Conservation (phyloP, 2,113 vertebrate genomes). For the Crotalus horridus region DNA sequence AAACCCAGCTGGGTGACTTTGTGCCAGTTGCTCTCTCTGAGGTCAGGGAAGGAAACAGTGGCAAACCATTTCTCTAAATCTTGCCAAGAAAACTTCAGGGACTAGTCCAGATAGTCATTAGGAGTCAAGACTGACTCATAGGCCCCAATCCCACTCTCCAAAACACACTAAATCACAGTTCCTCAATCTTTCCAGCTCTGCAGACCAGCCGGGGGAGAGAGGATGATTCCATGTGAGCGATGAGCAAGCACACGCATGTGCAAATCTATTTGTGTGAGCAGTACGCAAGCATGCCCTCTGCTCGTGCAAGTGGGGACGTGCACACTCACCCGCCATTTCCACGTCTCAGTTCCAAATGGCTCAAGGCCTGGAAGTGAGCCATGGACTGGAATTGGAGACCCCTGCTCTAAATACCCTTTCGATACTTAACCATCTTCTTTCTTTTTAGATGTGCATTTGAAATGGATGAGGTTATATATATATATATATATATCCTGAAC, state of each 20-base stretch:
- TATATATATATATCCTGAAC: background rate
- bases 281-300: too few species aligned
- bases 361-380: background rate
- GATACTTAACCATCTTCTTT: background rate
- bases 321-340: background rate
- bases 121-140: background rate
- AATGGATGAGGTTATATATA: background rate
- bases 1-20: background rate
- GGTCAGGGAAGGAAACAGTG: background rate
- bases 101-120: background rate
- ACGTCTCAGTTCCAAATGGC: background rate
- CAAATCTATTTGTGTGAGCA: background rate
- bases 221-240: background rate
- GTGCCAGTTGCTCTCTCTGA: background rate
- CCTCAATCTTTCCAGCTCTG: background rate
- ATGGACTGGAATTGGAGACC: background rate
- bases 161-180: background rate
- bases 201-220: background rate
- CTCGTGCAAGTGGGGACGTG: background rate
- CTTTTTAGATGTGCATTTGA: background rate
- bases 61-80: background rate
- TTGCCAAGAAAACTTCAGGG: background rate
- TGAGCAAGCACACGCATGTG: background rate
- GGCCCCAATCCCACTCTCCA: background rate
- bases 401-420: background rate